These are phyloP conservation scores for Erpobdella octoculata DNA, from an alignment of 2,888 invertebrate species.

Conservation along the genomic window DNA sequence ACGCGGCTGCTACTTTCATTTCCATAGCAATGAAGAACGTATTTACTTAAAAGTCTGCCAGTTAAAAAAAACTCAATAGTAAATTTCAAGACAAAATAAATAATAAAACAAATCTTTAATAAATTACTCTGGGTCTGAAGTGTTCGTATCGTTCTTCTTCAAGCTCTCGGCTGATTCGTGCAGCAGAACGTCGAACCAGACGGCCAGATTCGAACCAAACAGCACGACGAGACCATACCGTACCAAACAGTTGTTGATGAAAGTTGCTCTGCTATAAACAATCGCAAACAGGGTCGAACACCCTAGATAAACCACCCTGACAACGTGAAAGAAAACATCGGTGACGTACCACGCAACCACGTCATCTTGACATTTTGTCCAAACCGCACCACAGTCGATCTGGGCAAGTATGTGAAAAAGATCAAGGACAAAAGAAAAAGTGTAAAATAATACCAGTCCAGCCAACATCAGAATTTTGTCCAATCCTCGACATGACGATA, in stretches of 20 bases:
- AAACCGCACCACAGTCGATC: neutral
- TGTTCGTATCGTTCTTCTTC: neutral
- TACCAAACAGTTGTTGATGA: neutral
- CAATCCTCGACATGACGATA: neutral
- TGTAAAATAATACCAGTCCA: conserved; percentile 9
- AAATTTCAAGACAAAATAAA: no score
- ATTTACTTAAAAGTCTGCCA: no score
- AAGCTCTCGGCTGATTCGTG: neutral
- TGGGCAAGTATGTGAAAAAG: conserved; percentile 4
- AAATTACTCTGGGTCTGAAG: neutral
- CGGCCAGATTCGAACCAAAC: conserved; percentile 14
- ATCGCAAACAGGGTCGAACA: conserved; percentile 5
- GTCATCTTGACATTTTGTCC: neutral
- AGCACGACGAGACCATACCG: neutral
- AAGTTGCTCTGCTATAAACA: neutral
- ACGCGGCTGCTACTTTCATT: no score
- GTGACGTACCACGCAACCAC: neutral
- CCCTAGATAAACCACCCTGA: neutral
- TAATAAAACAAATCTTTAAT: no score
- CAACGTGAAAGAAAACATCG: neutral
- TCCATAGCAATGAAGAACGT: no score
- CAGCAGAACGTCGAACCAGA: conserved; percentile 19
- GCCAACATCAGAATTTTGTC: conserved; percentile 3
- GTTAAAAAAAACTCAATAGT: no score
- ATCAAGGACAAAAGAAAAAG: conserved; percentile 12